Evolutionary conservation across 2,113 vertebrate genomes (phyloP).

Genomic region (Tragelaphus imberbis): DNA sequence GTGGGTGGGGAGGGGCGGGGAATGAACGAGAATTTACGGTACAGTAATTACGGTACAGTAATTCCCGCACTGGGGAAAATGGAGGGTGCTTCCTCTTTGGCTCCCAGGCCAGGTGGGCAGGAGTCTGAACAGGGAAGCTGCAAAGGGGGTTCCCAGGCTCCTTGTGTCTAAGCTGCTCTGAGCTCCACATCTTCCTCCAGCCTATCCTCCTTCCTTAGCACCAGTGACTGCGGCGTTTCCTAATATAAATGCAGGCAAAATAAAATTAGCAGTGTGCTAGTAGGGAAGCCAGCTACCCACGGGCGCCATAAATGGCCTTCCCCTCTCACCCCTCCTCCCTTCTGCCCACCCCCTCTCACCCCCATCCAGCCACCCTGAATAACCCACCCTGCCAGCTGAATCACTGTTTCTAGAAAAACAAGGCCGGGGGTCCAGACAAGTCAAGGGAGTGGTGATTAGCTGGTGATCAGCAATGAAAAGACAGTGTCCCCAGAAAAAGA

Average conservation of each 20-base stretch:
- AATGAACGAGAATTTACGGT: neutral
- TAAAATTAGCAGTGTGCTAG: slow-evolving; percentile 61
- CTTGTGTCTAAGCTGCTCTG: neutral
- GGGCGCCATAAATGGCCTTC: slow-evolving; percentile 45
- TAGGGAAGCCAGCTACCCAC: slow-evolving; percentile 65
- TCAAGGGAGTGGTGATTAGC: neutral
- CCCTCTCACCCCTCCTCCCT: slow-evolving; percentile 46
- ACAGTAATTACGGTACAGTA: fast-evolving
- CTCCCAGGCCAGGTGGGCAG: neutral
- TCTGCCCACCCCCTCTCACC: slow-evolving; percentile 42
- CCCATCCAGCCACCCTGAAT: slow-evolving; percentile 39
- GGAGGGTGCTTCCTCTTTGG: neutral
- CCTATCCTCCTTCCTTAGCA: neutral
- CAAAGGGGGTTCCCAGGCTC: fast-evolving
- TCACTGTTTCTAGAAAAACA: neutral
- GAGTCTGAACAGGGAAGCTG: neutral
- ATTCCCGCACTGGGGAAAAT: fast-evolving
- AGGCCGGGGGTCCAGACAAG: neutral
- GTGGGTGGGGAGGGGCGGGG: neutral
- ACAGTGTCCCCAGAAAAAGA: neutral
- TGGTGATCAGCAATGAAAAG: neutral
- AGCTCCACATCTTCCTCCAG: neutral
- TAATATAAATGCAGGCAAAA: slow-evolving; percentile 56
- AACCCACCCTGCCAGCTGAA: slow-evolving; percentile 31
- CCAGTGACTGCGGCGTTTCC: slow-evolving; percentile 13